Evolutionary conservation across 2,888 invertebrate genomes (phyloP), one percentile per base, ranked within the genome.

Genomic region (Amiota minor): DNA sequence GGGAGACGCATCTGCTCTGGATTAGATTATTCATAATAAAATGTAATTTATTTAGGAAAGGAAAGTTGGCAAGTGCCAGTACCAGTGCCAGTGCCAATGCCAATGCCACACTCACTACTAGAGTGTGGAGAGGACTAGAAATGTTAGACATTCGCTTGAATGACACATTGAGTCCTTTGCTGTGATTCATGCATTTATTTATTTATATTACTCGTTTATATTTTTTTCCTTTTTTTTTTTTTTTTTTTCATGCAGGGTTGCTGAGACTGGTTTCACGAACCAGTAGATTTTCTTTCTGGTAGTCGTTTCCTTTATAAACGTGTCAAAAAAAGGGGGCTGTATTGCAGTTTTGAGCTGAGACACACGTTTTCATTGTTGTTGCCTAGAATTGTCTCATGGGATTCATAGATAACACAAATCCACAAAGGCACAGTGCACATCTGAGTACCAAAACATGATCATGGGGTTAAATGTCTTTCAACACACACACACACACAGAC

Each of bases 11-110:
- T 87, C 87, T 88, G 88, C 80, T 88, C 80, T 81, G 88, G 86
- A 88, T 88, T 88, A 88, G 88, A 88, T 88, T 88, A 88, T 88
- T 87, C 89, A 88, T 88, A 88, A 88, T 88, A 87, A 86, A 88
- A 85, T 88, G 87, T 88, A 88, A 88, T 88, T 88, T 88, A 88
- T 88, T 83, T 80, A 76, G 76, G 35, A 35, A 35, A 35, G 35
- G 35, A 76, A 77, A 76, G 76, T 77, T 71, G 72, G 70, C 70
- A 59, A 69, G 70, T 69, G 71, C 62, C 71, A 35, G 35, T 35
- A 6, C 35, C 35, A 35, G 6, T 35, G 53, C 47, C n/a, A 45
- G 56, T 55, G 16, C 18, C 23, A 3, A 23, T 1, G 1, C 2
- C 2, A 23, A 3, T 23, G 23, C n/a, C n/a, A n/a, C n/a, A n/a